Percentiles rank a stretch among this genome's conserved stretches.
These are phyloP conservation scores for Caenorhabditis brenneri DNA, from an alignment of 1,140 invertebrate genomes.

Conservation along the genomic window DNA sequence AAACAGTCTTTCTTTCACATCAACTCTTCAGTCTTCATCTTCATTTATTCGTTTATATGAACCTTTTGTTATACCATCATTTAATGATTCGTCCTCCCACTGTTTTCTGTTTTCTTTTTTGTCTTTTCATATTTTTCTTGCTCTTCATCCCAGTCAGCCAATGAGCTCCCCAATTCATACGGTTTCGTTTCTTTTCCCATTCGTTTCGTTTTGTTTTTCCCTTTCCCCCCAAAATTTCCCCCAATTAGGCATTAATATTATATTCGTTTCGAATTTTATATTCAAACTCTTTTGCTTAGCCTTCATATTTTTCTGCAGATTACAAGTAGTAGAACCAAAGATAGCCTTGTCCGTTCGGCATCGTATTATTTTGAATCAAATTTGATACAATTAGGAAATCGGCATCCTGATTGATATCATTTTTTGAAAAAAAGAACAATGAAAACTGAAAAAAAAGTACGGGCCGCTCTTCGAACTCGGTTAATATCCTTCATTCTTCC, in stretches of 20 bases:
- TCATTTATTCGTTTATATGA: slow-evolving; percentile 14
- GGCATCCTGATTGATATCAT: neutral
- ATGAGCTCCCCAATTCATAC: slow-evolving; percentile 32
- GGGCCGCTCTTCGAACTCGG: slow-evolving; percentile 24
- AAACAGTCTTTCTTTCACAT: slow-evolving; percentile 30
- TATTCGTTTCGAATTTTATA: neutral
- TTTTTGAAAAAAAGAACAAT: neutral
- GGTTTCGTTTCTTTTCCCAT: slow-evolving; percentile 22
- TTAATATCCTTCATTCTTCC: neutral
- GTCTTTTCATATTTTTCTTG: neutral
- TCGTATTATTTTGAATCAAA: neutral
- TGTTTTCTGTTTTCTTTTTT: neutral
- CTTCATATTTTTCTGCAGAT: slow-evolving; percentile 24
- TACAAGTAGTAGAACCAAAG: slow-evolving; percentile 35
- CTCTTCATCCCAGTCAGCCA: slow-evolving; percentile 26
- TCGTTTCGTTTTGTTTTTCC: slow-evolving; percentile 25
- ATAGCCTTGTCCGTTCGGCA: slow-evolving; percentile 23
- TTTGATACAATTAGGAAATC: neutral
- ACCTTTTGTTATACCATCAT: neutral
- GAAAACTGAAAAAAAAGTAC: neutral
- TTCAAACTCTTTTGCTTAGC: neutral
- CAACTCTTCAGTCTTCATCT: too few relatives aligned
- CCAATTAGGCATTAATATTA: slow-evolving; percentile 35
- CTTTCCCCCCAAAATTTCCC: neutral
- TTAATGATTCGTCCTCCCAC: neutral